phyloP scores from a whole-genome alignment of 2,888 invertebrate species.

The Lomographa bimaculata region DNA sequence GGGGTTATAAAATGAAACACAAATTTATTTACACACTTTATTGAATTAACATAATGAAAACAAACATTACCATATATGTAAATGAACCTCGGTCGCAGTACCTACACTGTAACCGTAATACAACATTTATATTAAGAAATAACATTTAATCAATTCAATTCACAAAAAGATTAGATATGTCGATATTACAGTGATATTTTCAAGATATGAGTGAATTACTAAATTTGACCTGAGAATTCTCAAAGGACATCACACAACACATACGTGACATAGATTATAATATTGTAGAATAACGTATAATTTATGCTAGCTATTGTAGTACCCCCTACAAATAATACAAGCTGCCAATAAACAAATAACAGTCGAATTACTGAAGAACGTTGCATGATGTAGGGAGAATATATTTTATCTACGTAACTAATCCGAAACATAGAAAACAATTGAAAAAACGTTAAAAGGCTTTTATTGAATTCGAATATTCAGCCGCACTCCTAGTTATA shows the following conservation, averaged over 20 bases:
- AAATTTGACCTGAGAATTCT: constrained; percentile 23
- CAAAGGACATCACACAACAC: constrained; percentile 18
- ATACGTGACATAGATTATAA: constrained; percentile 17
- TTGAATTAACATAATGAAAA: constrained; percentile 82
- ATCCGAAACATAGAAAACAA: constrained; percentile 20
- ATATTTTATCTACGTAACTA: constrained; percentile 8
- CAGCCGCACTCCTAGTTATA: constrained; percentile 14
- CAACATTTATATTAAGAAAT: constrained; percentile 72
- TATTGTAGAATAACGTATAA: constrained; percentile 22
- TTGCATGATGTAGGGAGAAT: constrained; percentile 1
- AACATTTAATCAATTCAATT: constrained; percentile 77
- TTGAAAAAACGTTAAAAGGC: constrained; percentile 22
- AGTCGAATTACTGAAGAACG: background rate
- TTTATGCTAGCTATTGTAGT: constrained; percentile 26
- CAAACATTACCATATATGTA: constrained; percentile 73
- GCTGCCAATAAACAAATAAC: constrained; percentile 1
- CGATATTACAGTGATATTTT: constrained; percentile 73
- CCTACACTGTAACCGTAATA: constrained; percentile 56
- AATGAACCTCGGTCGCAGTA: constrained; percentile 73
- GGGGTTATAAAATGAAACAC: constrained; percentile 35
- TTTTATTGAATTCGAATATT: constrained; percentile 18
- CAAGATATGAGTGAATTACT: constrained; percentile 67
- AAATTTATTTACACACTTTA: constrained; percentile 82
- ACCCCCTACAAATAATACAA: constrained; percentile 14
- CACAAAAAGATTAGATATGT: constrained; percentile 81